Percentiles rank a stretch among this genome's conserved stretches.
phyloP scores from a whole-genome alignment of 2,888 invertebrate species.

The Xestia xanthographa region DNA sequence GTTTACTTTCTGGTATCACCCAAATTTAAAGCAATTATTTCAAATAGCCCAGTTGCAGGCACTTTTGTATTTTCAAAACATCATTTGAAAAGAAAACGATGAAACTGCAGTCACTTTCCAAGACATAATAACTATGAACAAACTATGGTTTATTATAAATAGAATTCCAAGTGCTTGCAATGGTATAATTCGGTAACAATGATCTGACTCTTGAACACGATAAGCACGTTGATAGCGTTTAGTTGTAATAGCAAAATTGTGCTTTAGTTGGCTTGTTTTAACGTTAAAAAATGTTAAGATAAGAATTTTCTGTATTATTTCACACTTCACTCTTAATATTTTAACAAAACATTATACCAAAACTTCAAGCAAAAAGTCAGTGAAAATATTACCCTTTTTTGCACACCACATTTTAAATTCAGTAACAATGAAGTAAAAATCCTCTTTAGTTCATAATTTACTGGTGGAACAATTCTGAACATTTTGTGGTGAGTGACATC shows the following conservation, averaged over 20 bases:
- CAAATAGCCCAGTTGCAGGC: neutral
- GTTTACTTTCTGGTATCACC: neutral
- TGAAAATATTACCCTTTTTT: neutral
- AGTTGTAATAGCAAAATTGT: neutral
- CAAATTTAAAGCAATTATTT: neutral
- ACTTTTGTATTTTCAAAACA: neutral
- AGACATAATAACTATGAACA: neutral
- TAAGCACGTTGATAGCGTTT: neutral
- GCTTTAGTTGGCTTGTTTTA: neutral
- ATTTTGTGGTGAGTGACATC: conserved; percentile 42
- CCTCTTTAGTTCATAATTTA: conserved; percentile 42
- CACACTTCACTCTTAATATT: neutral
- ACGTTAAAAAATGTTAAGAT: neutral
- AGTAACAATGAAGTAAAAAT: conserved; percentile 23
- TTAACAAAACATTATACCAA: neutral
- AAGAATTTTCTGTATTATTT: neutral
- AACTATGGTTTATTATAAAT: neutral
- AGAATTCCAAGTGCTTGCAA: neutral
- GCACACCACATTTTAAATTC: conserved; percentile 8
- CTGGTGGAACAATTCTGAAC: conserved; percentile 13
- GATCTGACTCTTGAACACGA: neutral
- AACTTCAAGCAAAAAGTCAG: neutral
- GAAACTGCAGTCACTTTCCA: neutral
- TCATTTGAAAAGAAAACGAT: neutral
- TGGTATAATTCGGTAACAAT: neutral